These are phyloP conservation scores for Panzeria rudis DNA, from an alignment of 2,888 invertebrate species.

Conservation along the genomic window DNA sequence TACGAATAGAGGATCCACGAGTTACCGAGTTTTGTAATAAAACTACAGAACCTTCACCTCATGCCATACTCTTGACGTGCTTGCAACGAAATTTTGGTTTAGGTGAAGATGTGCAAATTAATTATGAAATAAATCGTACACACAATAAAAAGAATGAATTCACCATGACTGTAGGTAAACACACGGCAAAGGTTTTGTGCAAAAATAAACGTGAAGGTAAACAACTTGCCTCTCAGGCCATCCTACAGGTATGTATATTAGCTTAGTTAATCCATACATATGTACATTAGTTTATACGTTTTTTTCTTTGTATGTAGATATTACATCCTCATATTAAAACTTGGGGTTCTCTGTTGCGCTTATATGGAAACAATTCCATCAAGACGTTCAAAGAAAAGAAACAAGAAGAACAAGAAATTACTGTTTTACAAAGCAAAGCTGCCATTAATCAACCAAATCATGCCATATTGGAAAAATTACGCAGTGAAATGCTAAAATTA, in stretches of 20 bases:
- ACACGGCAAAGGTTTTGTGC: slow-evolving; percentile 94
- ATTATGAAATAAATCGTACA: slow-evolving; percentile 93
- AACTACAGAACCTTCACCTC: slow-evolving; percentile 97
- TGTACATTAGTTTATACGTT: not conserved
- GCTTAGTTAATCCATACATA: slow-evolving; percentile 3
- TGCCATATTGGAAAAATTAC: slow-evolving; percentile 93
- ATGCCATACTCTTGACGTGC: slow-evolving; percentile 95
- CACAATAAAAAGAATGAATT: slow-evolving; percentile 97
- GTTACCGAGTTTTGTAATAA: slow-evolving; percentile 98
- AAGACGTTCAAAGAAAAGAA: slow-evolving; percentile 96
- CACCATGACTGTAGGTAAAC: slow-evolving; percentile 97
- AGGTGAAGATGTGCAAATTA: slow-evolving; percentile 91
- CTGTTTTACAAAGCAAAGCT: slow-evolving; percentile 94
- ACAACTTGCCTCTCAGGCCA: slow-evolving; percentile 97
- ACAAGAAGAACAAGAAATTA: slow-evolving; percentile 95
- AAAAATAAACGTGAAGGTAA: slow-evolving; percentile 98
- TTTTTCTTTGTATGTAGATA: slow-evolving; percentile 84
- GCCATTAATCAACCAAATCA: slow-evolving; percentile 95
- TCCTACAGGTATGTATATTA: slow-evolving; percentile 88
- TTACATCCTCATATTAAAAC: slow-evolving; percentile 97
- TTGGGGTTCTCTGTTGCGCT: slow-evolving; percentile 96
- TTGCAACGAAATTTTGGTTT: slow-evolving; percentile 96
- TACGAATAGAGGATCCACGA: slow-evolving; percentile 96
- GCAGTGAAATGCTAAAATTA: slow-evolving; percentile 91
- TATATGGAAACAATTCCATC: slow-evolving; percentile 96